phyloP scores from a whole-genome alignment of 2,888 invertebrate species.

The Volucella bombylans region DNA sequence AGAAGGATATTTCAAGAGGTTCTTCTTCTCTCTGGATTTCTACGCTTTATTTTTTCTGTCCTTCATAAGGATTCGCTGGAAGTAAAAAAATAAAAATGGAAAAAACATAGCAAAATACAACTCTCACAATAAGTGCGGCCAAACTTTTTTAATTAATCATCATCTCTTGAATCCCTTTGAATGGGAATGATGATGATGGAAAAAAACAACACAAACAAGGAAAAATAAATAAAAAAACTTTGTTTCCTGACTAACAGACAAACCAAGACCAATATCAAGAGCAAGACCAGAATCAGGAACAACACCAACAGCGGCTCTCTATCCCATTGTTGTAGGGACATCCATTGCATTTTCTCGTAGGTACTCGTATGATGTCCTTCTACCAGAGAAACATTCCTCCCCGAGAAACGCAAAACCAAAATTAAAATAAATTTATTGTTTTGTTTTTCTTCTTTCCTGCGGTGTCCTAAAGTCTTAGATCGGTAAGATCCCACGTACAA shows the following conservation, averaged over 20 bases:
- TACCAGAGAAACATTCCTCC: slow-evolving; percentile 1
- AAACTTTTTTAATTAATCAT: slow-evolving; percentile 73
- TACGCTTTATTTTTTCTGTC: slow-evolving; percentile 8
- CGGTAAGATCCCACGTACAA: slow-evolving; percentile 25
- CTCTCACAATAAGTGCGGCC: slow-evolving; percentile 58
- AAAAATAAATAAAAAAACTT: no score
- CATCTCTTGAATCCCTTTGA: slow-evolving; percentile 64
- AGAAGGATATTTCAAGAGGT: slow-evolving; percentile 50
- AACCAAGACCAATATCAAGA: not conserved
- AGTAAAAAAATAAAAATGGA: not conserved
- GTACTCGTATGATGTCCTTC: slow-evolving; percentile 12
- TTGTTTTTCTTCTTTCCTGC: slow-evolving; percentile 45
- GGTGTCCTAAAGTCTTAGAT: slow-evolving; percentile 3
- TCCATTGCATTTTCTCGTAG: not conserved
- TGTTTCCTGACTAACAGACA: not conserved
- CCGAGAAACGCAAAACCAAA: slow-evolving; percentile 46
- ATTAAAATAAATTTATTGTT: slow-evolving; percentile 69
- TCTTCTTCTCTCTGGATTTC: slow-evolving; percentile 12
- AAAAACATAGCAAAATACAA: slow-evolving; percentile 24
- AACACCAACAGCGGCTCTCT: not conserved
- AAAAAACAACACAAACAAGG: not conserved
- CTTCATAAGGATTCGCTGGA: slow-evolving; percentile 7
- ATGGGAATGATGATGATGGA: slow-evolving; percentile 47
- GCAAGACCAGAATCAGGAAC: not conserved
- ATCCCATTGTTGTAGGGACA: not conserved